Base-by-base conservation (phyloP, 1,140 invertebrate genomes). In the Lethrus apterus region DNA sequence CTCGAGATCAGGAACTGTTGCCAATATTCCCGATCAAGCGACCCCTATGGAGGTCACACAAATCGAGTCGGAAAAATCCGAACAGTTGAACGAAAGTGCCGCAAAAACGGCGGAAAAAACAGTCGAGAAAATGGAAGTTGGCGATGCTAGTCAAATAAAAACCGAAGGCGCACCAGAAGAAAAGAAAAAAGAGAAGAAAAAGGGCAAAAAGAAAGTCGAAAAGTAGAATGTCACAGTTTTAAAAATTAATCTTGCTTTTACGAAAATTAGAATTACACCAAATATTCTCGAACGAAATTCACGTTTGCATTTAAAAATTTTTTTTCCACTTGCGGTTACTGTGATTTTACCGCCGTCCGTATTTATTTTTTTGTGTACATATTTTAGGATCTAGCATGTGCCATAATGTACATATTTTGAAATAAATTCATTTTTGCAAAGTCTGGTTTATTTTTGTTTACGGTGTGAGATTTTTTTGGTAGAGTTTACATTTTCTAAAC, bases 121-220 rank as follows among this genome's bases (percentile, higher is more conserved):
- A 14, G 38, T 44, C 9, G 34, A 30, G 10, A 21, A 36, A 44
- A 21, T 29, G n/a, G 32, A 52, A 33, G 10, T 36, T 26, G 15
- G n/a, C 5, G 13, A 32, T 35, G 26, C 49, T 55, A 29, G 36
- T 46, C 8, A 53, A 48, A 38, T 35, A 36, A 38, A 41, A 50
- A 38, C 35, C 35, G 44, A 50, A 46, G 24, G 24, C 20, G 15
- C 36, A 44, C 13, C 38, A 55, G 20, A 48, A 50, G 18, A 49
- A 52, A 21, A 47, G 47, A 24, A 40, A 48, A 44, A 48, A 49
- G 46, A 45, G 15, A 47, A 52, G 15, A 46, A 46, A 18, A 46
- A 46, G 15, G 44, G 23, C 13, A 46, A 46, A 13, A 46, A 46
- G 34, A 46, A 46, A 42, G 26, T 11, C 9, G 11, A 36, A 23